phyloP scores from a whole-genome alignment of 2,797 vertebrate species.

The Sebastes vulpes region DNA sequence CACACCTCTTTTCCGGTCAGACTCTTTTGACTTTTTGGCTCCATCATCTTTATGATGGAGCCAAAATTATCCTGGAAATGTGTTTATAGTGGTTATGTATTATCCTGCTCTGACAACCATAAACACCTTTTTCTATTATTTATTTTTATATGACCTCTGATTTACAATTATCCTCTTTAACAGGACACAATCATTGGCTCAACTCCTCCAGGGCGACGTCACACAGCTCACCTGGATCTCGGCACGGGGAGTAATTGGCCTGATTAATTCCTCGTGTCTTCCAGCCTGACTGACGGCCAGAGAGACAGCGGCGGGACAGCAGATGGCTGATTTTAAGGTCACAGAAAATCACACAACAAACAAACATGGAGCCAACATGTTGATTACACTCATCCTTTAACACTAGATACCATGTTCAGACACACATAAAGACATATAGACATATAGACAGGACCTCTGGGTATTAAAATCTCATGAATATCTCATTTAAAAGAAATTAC shows the following conservation, averaged over 20 bases:
- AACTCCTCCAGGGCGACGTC: constrained; percentile 13
- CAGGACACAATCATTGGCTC: constrained; percentile 8
- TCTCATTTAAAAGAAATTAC: too few species aligned
- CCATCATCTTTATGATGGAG: background rate
- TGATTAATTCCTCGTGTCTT: constrained; percentile 63
- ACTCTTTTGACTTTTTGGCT: background rate
- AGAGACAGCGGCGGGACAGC: constrained; percentile 28
- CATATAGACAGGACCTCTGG: background rate
- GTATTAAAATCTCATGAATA: background rate
- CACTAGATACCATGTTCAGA: constrained; percentile 29
- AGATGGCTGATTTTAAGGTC: constrained; percentile 78
- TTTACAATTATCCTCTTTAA: background rate
- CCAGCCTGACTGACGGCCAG: constrained; percentile 37
- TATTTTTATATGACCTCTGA: background rate
- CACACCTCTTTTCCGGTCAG: constrained; percentile 51
- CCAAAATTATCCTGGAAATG: background rate
- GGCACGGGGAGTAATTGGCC: constrained; percentile 64
- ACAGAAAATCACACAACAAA: constrained; percentile 36
- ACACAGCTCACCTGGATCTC: constrained; percentile 66
- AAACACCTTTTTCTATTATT: background rate
- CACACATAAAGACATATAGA: background rate
- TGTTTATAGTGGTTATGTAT: background rate
- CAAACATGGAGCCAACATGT: constrained; percentile 15
- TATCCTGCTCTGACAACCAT: background rate
- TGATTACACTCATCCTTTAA: constrained; percentile 9